These are phyloP conservation scores for Laticauda laticaudata DNA, from an alignment of 2,113 vertebrate genomes.

Conservation along the genomic window DNA sequence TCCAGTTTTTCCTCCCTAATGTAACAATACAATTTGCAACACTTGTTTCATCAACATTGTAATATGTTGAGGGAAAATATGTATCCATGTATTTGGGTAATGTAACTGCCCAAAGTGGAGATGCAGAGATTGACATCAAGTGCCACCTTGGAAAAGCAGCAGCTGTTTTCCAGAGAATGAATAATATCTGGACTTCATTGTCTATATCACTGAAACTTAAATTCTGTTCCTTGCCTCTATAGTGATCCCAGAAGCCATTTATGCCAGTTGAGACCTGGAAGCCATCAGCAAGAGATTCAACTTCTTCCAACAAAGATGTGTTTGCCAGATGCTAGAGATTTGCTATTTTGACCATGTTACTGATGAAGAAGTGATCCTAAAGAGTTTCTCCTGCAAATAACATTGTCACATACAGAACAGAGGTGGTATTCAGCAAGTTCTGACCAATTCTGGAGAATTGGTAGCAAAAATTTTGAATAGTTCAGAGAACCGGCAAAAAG, in stretches of 20 bases:
- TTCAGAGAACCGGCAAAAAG: no score
- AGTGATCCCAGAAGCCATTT: background rate
- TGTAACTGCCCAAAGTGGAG: background rate
- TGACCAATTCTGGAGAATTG: no score
- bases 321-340: background rate
- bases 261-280: background rate
- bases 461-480: no score
- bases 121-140: background rate
- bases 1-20: background rate
- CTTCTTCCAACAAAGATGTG: background rate
- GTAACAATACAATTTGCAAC: background rate
- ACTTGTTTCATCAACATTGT: background rate
- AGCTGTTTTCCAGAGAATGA: background rate
- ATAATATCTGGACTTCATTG: background rate
- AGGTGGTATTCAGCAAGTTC: no score
- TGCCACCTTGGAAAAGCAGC: background rate
- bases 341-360: background rate
- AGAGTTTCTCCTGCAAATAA: background rate
- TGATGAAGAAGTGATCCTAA: background rate
- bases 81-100: background rate
- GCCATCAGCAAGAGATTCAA: background rate
- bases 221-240: background rate
- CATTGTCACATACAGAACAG: background rate
- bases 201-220: background rate
- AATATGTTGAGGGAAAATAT: background rate